phyloP scores from a whole-genome alignment of 1,140 invertebrate genomes.

The Ceratosolen fusciceps region DNA sequence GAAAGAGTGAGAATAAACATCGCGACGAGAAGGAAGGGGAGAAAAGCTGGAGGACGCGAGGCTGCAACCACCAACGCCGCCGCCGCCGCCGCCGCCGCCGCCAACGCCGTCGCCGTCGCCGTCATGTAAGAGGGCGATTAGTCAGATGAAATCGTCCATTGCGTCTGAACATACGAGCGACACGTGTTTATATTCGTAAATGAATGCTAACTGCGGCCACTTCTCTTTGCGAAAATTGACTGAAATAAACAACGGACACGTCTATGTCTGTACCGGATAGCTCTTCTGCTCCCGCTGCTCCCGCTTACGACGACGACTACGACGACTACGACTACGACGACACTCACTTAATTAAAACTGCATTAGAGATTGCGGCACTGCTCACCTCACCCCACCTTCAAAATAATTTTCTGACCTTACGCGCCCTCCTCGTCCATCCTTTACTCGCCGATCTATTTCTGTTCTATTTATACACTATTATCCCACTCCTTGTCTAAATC shows the following conservation, averaged over 20 bases:
- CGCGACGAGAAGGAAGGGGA: neutral
- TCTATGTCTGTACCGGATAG: constrained; percentile 1
- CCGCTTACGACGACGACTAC: too few relatives aligned
- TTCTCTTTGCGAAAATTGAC: constrained; percentile 41
- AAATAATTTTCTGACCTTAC: neutral
- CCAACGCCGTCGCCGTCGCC: neutral
- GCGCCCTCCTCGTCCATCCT: neutral
- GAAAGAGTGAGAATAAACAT: neutral
- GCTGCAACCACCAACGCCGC: neutral
- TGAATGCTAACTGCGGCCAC: constrained; percentile 17
- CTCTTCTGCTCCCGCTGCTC: too few relatives aligned
- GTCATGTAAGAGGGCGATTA: constrained; percentile 65
- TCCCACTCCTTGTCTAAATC: too few relatives aligned
- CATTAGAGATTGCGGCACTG: constrained; percentile 28
- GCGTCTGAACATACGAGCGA: constrained; percentile 71
- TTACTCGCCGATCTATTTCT: too few relatives aligned
- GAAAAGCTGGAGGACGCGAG: constrained; percentile 21
- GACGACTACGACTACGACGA: too few relatives aligned
- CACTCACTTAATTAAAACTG: constrained; percentile 71
- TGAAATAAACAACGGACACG: constrained; percentile 38
- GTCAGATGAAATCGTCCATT: constrained; percentile 71
- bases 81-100: neutral
- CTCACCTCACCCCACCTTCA: neutral
- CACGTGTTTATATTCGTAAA: constrained; percentile 61
- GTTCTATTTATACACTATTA: too few relatives aligned